Base-by-base conservation (phyloP, 2,888 invertebrate species). In the Tiliacea aurago region DNA sequence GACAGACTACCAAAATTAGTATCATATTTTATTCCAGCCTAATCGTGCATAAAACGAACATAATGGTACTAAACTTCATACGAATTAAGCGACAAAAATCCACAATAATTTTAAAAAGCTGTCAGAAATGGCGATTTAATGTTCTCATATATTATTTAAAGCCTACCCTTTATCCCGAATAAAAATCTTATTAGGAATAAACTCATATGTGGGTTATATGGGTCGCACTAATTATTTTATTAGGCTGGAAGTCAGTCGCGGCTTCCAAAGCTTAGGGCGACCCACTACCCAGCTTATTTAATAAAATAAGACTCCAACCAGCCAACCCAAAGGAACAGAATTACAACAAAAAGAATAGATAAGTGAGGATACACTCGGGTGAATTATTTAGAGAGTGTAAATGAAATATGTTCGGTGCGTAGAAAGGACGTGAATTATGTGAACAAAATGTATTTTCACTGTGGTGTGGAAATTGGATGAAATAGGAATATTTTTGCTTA, bases 171-270 rank as follows among this genome's bases (percentile, higher is more conserved):
- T 70, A 74, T 61, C 68, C 66, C n/a, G 49, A 69, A 66, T 78
- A 69, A 81, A 78, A 72, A 53, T 82, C 51, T 74, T 69, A 81
- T 78, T 74, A 59, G 62, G 55, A 51, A 67, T 74, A 78, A 82
- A 70, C 73, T 76, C 62, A 73, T 80, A 78, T 69, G 68, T 75
- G 61, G 73, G 37, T 28, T 83, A 70, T 70, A 49, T 76, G 70
- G 78, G 84, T 58, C 73, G 56, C 9, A 51, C 78, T 78, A 72
- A 87, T 87, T 82, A 82, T 87, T 86, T 86, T 76, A 88, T 87
- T 84, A 85, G 72, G 62, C 70, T 70, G 73, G 62, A 84, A 84
- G 74, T 80, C 78, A 65, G 70, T 78, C 72, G 67, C 62, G 69
- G 75, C 66, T 79, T 80, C 73, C 69, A 82, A 78, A 86, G 81